These are phyloP conservation scores for Microplitis deprimator DNA, from an alignment of 2,888 invertebrate species.

Conservation along the genomic window DNA sequence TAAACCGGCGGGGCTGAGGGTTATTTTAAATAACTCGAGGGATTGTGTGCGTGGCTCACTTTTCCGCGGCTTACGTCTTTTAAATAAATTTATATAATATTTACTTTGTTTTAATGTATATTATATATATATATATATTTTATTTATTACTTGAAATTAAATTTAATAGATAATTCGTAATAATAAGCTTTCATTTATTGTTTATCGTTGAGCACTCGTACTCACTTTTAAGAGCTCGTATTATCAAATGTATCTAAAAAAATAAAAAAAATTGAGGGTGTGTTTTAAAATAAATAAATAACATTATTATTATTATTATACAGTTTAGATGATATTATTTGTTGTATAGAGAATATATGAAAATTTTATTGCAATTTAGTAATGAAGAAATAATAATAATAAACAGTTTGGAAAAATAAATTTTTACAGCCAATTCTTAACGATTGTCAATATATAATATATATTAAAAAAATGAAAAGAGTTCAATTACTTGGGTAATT, in stretches of 20 bases:
- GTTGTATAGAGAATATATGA: slow-evolving; percentile 16
- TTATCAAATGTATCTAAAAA: slow-evolving; percentile 10
- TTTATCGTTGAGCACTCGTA: slow-evolving; percentile 46
- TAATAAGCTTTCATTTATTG: slow-evolving; percentile 45
- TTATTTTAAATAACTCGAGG: slow-evolving; percentile 23
- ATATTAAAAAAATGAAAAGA: slow-evolving; percentile 11
- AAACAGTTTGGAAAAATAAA: slow-evolving; percentile 23
- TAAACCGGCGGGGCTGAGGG: not conserved
- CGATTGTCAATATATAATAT: slow-evolving; percentile 29
- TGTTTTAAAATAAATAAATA: slow-evolving; percentile 16
- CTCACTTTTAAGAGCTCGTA: not conserved
- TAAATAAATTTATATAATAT: slow-evolving; percentile 5
- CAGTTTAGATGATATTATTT: slow-evolving; percentile 14
- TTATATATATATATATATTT: slow-evolving; percentile 28
- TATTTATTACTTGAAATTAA: slow-evolving; percentile 17
- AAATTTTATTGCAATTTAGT: slow-evolving; percentile 23
- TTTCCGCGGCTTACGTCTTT: not conserved
- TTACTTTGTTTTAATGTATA: slow-evolving; percentile 11
- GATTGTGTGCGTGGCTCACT: slow-evolving; percentile 22
- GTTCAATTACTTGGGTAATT: slow-evolving; percentile 29
- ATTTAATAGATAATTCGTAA: slow-evolving; percentile 24
- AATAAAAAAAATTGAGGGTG: slow-evolving; percentile 21
- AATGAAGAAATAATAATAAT: slow-evolving; percentile 3
- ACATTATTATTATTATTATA: not conserved
- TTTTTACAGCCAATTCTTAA: slow-evolving; percentile 36